These are phyloP conservation scores for Acanthurus leucopareius DNA, from an alignment of 2,797 vertebrate species.

Conservation along the genomic window DNA sequence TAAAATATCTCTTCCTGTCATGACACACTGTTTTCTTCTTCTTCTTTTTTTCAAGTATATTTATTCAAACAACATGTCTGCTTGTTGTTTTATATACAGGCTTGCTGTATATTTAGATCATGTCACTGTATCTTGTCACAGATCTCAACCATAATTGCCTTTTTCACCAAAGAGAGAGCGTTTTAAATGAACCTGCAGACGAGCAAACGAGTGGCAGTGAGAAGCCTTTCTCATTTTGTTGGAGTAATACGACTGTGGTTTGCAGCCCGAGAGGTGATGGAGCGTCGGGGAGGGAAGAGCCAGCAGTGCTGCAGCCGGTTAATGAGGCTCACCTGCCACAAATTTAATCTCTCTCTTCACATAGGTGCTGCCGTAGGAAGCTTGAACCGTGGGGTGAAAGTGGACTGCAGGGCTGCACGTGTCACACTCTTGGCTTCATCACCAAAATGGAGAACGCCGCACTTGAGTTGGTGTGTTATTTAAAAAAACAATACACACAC, in stretches of 20 bases:
- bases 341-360: background rate
- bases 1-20: too few relatives aligned
- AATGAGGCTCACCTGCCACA: conserved; percentile 33
- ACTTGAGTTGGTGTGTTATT: background rate
- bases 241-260: background rate
- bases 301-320: conserved; percentile 1
- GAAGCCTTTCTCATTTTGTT: conserved; percentile 16
- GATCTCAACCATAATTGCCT: conserved; percentile 20
- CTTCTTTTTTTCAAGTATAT: too few relatives aligned
- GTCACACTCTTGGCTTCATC: background rate
- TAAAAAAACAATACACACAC: background rate
- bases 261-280: conserved; percentile 12
- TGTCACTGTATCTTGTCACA: background rate
- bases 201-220: conserved; percentile 1
- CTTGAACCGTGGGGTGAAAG: background rate
- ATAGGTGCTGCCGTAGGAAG: background rate
- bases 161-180: background rate
- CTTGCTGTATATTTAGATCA: background rate
- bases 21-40: too few relatives aligned
- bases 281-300: background rate
- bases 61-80: too few relatives aligned
- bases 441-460: background rate
- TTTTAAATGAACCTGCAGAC: conserved; percentile 14
- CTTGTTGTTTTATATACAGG: background rate
- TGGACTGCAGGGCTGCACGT: background rate